Evolutionary conservation across 2,113 vertebrate genomes (phyloP).

Genomic region (Narcine bancroftii): DNA sequence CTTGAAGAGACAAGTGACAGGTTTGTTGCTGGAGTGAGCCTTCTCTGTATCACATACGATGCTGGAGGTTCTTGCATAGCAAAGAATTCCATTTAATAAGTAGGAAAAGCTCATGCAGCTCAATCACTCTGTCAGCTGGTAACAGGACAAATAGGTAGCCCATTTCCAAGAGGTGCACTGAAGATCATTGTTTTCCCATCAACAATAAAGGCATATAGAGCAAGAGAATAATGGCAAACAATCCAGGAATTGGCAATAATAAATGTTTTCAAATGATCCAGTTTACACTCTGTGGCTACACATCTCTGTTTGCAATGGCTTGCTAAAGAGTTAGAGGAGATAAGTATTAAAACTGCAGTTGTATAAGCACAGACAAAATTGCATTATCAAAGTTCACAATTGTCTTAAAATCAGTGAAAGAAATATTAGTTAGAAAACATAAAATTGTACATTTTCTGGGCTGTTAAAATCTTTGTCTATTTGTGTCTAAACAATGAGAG

Average conservation of each 20-base stretch:
- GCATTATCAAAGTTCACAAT: neutral
- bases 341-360: neutral
- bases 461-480: neutral
- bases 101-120: neutral
- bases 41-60: neutral
- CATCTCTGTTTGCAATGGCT: neutral
- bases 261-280: neutral
- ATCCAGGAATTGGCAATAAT: neutral
- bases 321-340: neutral
- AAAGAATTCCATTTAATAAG: slow-evolving; percentile 12
- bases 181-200: neutral
- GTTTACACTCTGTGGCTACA: neutral
- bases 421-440: neutral
- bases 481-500: neutral
- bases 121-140: slow-evolving; percentile 19
- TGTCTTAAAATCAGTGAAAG: neutral
- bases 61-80: neutral
- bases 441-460: neutral
- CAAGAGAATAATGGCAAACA: neutral
- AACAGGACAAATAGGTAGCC: neutral
- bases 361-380: neutral
- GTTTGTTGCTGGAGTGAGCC: slow-evolving; percentile 3
- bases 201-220: neutral
- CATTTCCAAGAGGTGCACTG: neutral
- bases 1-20: slow-evolving; percentile 17